These are phyloP conservation scores for Gibbula magus DNA, from an alignment of 2,888 invertebrate species.

Conservation along the genomic window DNA sequence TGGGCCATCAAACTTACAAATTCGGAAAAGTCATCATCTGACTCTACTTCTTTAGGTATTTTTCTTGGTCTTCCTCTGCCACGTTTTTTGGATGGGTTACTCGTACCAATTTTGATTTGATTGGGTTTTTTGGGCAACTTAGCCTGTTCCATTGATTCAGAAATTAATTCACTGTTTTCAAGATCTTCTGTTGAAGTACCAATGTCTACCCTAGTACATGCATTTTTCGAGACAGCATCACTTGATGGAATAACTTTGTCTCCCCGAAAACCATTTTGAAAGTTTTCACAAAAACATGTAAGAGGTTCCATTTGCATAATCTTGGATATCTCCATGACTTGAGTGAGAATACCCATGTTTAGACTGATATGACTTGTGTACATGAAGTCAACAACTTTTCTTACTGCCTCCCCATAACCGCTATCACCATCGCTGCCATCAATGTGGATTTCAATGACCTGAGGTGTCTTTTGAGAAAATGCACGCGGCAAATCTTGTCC, in stretches of 20 bases:
- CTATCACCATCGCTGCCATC: conserved; percentile 60
- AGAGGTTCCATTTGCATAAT: conserved; percentile 70
- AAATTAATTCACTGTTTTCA: neutral
- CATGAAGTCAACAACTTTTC: conserved; percentile 69
- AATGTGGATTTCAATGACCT: conserved; percentile 72
- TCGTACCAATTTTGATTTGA: neutral
- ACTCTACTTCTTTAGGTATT: conserved; percentile 29
- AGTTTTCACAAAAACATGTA: conserved; percentile 48
- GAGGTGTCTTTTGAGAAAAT: conserved; percentile 70
- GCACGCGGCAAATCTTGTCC: conserved; percentile 68
- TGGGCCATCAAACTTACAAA: conserved; percentile 35
- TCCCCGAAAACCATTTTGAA: conserved; percentile 34
- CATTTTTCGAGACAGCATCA: neutral
- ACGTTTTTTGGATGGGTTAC: neutral
- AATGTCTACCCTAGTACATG: neutral
- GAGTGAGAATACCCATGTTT: conserved; percentile 47
- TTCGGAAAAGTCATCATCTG: conserved; percentile 33
- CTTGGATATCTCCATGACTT: conserved; percentile 68
- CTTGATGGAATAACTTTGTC: neutral
- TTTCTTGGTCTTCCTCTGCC: conserved; percentile 43
- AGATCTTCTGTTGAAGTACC: conserved; percentile 20
- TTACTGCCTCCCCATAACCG: conserved; percentile 66
- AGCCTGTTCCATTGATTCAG: conserved; percentile 3
- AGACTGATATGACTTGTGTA: conserved; percentile 68
- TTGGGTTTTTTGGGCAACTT: neutral